phyloP scores from a whole-genome alignment of 2,797 vertebrate genomes.

The Bradypodion ventrale region DNA sequence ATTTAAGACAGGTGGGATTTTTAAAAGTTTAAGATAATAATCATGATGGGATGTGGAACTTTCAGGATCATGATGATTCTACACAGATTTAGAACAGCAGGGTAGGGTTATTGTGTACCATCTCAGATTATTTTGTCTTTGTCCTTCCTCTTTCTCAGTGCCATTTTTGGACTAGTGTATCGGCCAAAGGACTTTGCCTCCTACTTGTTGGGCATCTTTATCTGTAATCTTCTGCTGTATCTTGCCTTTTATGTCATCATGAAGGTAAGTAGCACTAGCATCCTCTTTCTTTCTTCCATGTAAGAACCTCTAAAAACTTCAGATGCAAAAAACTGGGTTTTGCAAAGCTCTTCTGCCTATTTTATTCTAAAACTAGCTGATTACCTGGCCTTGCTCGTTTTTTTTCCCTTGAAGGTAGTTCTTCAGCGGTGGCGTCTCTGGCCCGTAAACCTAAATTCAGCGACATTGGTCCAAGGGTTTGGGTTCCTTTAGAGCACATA shows the following conservation, averaged over 20 bases:
- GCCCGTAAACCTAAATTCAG: too few relatives aligned
- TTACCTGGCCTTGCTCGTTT: too few relatives aligned
- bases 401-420: too few relatives aligned
- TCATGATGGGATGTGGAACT: neutral
- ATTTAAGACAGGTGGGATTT: neutral
- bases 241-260: slow-evolving; percentile 85
- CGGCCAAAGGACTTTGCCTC: slow-evolving; percentile 81
- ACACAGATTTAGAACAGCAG: neutral
- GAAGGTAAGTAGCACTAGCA: slow-evolving; percentile 74
- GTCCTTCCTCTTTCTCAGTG: slow-evolving; percentile 56
- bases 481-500: too few relatives aligned
- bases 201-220: slow-evolving; percentile 82
- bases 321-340: neutral
- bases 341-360: neutral
- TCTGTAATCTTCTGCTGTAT: slow-evolving; percentile 81
- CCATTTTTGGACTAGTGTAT: slow-evolving; percentile 77
- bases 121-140: slow-evolving; percentile 7
- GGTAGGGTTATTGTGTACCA: neutral
- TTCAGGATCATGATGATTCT: neutral
- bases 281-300: neutral
- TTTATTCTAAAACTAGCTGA: neutral
- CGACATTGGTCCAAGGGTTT: too few relatives aligned
- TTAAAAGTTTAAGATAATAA: neutral
- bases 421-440: too few relatives aligned
- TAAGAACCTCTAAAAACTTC: neutral